Evolutionary conservation across 2,888 invertebrate genomes (phyloP), one percentile per base, ranked within the genome.

Genomic region (Drosophila mayaguana): DNA sequence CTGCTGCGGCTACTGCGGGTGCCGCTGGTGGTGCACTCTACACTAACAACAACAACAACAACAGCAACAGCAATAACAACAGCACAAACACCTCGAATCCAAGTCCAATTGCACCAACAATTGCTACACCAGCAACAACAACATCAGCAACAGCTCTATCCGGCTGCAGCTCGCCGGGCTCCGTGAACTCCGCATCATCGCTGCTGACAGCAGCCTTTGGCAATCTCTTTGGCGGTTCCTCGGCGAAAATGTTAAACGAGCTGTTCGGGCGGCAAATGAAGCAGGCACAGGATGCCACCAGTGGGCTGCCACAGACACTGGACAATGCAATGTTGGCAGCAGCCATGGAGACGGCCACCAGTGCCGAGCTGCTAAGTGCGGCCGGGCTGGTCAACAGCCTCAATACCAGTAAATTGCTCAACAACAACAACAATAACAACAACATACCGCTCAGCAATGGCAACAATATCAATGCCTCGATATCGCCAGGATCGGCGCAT

Each of bases 161-260:
- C 69, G 82, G 83, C 60, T 87, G 77, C 45, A 87, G 83, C 50
- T 72, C 81, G 45, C 77, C 67, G 79, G 69, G 80, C 18, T 73
- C 81, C 1, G 81, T 76, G 14, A 83, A 64, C 32, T 83, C 90
- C 59, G 90, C 86, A 48, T 91, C 91, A 32, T 90, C 91, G 56
- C 63, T 91, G 73, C 67, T 91, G 51, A 88, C 90, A 61, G 90
- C 91, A 48, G 91, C 91, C 66, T 91, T 91, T 76, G 91, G 91
- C 81, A 91, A 89, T 93, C 95, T 97, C 87, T 97, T 97, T 93
- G 84, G 88, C 53, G 96, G 95, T 92, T 96, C 96, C 92, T 96
- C 97, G 94, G 96, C 96, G 92, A 97, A 97, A 94, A 97, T 97
- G 97, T 95, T 97, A 91, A 97, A 97, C 95, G 97, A 97, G 94